Percentiles rank a stretch among this genome's conserved stretches.
Evolutionary conservation across 2,888 invertebrate genomes (phyloP).

Genomic region (Chorisops tibialis): DNA sequence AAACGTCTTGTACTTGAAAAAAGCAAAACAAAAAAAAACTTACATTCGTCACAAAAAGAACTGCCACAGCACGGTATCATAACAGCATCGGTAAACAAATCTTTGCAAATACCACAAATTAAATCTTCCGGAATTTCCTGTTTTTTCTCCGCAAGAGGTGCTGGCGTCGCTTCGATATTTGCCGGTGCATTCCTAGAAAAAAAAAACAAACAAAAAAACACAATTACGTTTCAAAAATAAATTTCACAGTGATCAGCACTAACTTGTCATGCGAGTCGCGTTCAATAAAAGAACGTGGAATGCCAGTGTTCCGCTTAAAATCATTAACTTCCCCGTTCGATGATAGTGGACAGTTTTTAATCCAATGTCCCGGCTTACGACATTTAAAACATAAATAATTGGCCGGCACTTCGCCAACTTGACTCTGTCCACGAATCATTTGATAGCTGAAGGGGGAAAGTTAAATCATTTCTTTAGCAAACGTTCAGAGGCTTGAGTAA

Average conservation of each 20-base stretch:
- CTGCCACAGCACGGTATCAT: conserved; percentile 98
- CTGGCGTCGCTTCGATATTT: conserved; percentile 42
- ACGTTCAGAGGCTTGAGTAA: neutral
- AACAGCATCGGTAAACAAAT: conserved; percentile 91
- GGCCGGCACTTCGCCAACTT: conserved; percentile 85
- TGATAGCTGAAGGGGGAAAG: conserved; percentile 65
- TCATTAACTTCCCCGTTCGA: conserved; percentile 61
- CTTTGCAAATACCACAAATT: conserved; percentile 87
- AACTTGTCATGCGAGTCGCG: conserved; percentile 80
- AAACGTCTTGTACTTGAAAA: neutral
- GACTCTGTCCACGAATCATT: conserved; percentile 82
- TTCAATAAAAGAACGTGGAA: conserved; percentile 94
- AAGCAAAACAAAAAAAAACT: too few relatives aligned
- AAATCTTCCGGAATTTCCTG: conserved; percentile 87
- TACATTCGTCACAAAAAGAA: conserved; percentile 98
- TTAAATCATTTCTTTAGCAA: neutral
- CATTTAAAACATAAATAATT: conserved; percentile 94
- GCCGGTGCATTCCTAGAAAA: conserved; percentile 8
- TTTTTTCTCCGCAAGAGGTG: conserved; percentile 52
- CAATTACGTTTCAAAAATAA: neutral
- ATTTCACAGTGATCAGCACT: too few relatives aligned
- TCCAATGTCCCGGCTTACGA: conserved; percentile 94
- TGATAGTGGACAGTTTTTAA: conserved; percentile 83
- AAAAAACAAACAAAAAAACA: conserved; percentile 12
- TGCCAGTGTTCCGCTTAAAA: conserved; percentile 93